These are phyloP conservation scores for Neosilurus hyrtlii DNA, from an alignment of 2,797 vertebrate genomes.

Conservation along the genomic window DNA sequence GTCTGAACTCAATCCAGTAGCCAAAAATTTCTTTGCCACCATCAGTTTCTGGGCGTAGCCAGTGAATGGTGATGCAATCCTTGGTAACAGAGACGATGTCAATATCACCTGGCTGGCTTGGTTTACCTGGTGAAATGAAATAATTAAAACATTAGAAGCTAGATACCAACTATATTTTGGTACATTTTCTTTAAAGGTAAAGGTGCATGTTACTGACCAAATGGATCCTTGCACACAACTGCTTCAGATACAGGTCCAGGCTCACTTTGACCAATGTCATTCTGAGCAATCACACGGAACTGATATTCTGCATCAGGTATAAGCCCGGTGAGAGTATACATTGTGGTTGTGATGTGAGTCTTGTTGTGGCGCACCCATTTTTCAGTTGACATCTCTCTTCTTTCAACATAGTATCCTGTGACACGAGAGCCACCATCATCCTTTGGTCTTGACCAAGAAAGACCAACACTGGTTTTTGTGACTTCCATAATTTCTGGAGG, in stretches of 20 bases:
- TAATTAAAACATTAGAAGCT: constrained; percentile 9
- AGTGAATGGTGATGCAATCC: constrained; percentile 94
- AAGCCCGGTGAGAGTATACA: constrained; percentile 93
- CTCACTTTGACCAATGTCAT: constrained; percentile 92
- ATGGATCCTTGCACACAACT: constrained; percentile 97
- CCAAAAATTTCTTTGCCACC: constrained; percentile 97
- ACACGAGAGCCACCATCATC: constrained; percentile 96
- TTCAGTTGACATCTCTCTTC: constrained; percentile 93
- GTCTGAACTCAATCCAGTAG: constrained; percentile 96
- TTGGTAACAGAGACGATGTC: constrained; percentile 92
- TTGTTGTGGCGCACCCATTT: constrained; percentile 98
- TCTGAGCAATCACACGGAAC: constrained; percentile 94
- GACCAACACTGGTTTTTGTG: constrained; percentile 85
- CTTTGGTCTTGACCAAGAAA: constrained; percentile 94
- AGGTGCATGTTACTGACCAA: constrained; percentile 75
- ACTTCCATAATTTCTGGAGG: constrained; percentile 95
- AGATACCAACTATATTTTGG: neutral
- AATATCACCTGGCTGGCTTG: constrained; percentile 96
- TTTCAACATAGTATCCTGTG: constrained; percentile 95
- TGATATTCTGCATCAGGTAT: constrained; percentile 96
- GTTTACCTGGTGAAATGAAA: constrained; percentile 80
- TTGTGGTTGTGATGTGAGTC: constrained; percentile 98
- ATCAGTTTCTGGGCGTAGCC: constrained; percentile 92
- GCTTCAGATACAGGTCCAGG: constrained; percentile 87
- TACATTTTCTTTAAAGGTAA: constrained; percentile 1